These are phyloP conservation scores for Tamandua tetradactyla DNA, from an alignment of 2,797 vertebrate species.

Conservation along the genomic window DNA sequence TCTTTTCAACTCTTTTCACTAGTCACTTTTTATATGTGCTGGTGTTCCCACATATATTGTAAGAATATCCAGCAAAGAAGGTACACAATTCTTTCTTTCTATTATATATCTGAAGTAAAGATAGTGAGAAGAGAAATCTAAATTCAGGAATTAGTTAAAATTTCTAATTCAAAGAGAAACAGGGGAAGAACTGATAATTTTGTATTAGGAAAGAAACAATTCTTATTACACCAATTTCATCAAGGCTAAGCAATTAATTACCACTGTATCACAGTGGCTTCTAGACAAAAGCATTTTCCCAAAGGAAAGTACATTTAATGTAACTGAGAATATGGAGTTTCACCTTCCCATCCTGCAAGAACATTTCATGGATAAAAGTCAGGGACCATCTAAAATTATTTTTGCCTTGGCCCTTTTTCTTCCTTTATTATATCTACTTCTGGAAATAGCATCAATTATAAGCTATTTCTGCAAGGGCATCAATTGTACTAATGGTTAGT, in stretches of 20 bases:
- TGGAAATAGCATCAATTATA: background rate
- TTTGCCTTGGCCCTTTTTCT: conserved; percentile 2
- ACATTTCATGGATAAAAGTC: background rate
- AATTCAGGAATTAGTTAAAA: background rate
- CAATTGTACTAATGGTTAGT: conserved; percentile 25
- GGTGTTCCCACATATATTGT: background rate
- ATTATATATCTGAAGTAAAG: conserved; percentile 4
- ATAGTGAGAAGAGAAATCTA: background rate
- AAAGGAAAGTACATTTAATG: background rate
- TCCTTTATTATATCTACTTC: background rate
- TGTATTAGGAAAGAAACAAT: background rate
- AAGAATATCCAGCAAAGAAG: background rate
- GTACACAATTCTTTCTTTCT: background rate
- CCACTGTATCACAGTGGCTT: background rate
- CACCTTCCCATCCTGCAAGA: background rate
- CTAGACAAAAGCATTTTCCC: background rate
- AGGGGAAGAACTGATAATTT: background rate
- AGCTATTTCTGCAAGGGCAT: conserved; percentile 86
- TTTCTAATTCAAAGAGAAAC: background rate
- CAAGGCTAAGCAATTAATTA: background rate
- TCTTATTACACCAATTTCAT: background rate
- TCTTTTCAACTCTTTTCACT: background rate
- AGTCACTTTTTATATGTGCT: background rate
- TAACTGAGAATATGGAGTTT: background rate
- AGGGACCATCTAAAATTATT: background rate